phyloP scores from a whole-genome alignment of 2,797 vertebrate genomes.

The Loris lydekkerianus region DNA sequence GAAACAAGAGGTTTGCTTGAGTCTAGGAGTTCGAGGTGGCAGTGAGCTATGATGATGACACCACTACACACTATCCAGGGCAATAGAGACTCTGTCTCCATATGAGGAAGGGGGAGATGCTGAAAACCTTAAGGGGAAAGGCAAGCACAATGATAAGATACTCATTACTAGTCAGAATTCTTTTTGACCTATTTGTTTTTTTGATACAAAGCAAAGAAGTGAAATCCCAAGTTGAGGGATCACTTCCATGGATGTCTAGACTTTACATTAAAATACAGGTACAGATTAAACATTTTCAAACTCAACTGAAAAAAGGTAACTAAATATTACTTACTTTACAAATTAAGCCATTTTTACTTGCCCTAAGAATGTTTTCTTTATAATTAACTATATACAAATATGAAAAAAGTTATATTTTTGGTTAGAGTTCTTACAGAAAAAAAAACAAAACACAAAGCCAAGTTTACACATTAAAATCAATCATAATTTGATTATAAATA shows the following conservation, averaged over 20 bases:
- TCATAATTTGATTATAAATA: not conserved
- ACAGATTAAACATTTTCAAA: slow-evolving; percentile 21
- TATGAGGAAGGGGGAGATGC: not conserved
- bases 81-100: too few relatives aligned
- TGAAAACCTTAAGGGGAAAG: not conserved
- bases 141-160: not conserved
- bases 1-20: too few relatives aligned
- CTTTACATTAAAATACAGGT: not conserved
- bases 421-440: not conserved
- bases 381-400: not conserved
- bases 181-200: not conserved
- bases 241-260: not conserved
- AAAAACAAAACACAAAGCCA: not conserved
- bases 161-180: not conserved
- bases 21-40: too few relatives aligned
- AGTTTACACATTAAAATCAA: slow-evolving; percentile 22
- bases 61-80: too few relatives aligned
- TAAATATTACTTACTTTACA: not conserved
- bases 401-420: slow-evolving; percentile 40
- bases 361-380: not conserved
- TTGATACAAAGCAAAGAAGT: not conserved
- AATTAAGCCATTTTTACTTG: not conserved
- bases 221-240: slow-evolving; percentile 21
- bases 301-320: not conserved
- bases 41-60: too few relatives aligned